These are phyloP conservation scores for Orthosia incerta DNA, from an alignment of 2,888 invertebrate species.

Conservation along the genomic window DNA sequence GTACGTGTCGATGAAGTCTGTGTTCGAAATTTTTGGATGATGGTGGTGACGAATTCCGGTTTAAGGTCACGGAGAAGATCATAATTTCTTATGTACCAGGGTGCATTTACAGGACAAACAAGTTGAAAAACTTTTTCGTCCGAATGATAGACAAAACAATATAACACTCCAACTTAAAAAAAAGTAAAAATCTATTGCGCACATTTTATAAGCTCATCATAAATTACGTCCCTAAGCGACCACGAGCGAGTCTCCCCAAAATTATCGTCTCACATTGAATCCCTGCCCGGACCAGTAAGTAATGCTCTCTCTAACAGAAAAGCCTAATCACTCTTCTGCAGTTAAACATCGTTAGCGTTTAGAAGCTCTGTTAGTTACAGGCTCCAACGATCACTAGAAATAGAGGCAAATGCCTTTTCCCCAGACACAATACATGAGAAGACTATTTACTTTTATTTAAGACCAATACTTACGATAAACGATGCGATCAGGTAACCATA, in stretches of 20 bases:
- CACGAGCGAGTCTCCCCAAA: not conserved
- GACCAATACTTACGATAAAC: not conserved
- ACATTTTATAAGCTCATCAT: not conserved
- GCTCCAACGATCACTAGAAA: not conserved
- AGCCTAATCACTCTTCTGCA: constrained; percentile 35
- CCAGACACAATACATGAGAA: not conserved
- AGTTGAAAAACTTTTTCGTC: no score
- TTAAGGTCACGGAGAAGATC: no score
- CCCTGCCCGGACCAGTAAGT: constrained; percentile 4
- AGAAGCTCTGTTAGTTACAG: constrained; percentile 9
- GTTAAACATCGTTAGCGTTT: constrained; percentile 16
- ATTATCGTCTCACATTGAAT: constrained; percentile 8
- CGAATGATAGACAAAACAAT: no score
- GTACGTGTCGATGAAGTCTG: no score
- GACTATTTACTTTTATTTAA: no score
- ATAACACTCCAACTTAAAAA: no score
- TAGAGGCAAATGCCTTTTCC: not conserved
- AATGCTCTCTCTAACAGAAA: constrained; percentile 31
- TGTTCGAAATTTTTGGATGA: no score
- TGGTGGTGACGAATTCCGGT: no score
- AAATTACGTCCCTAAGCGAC: not conserved
- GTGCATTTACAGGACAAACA: no score
- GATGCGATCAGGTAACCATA: not conserved
- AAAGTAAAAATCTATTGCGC: not conserved
- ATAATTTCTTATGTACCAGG: no score